phyloP scores from a whole-genome alignment of 2,797 vertebrate species.

The Galago senegalensis region DNA sequence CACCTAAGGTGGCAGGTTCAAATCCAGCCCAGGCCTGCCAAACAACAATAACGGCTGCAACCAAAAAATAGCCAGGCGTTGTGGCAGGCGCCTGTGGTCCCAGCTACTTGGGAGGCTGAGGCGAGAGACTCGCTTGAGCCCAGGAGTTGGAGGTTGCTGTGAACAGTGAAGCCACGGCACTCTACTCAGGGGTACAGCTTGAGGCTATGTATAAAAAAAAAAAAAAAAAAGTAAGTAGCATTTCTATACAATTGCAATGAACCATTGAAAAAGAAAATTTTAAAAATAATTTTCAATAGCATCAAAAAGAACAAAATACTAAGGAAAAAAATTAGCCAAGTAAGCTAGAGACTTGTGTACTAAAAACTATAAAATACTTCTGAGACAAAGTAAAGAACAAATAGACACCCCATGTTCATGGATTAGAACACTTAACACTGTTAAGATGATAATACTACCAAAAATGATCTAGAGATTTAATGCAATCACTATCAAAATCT shows the following conservation, averaged over 20 bases:
- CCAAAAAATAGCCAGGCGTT: too few relatives aligned
- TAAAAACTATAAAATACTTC: not conserved
- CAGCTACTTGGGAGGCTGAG: too few relatives aligned
- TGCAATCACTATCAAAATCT: not conserved
- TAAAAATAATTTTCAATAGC: not conserved
- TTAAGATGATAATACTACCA: not conserved
- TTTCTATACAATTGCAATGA: not conserved
- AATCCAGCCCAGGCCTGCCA: too few relatives aligned
- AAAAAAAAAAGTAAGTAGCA: not conserved
- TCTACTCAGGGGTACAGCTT: too few relatives aligned
- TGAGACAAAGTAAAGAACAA: too few relatives aligned
- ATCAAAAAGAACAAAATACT: not conserved
- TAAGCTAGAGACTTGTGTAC: not conserved
- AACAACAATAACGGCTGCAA: too few relatives aligned
- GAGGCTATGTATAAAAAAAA: too few relatives aligned
- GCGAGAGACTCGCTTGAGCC: too few relatives aligned
- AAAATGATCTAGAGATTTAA: not conserved
- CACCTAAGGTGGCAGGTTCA: too few relatives aligned
- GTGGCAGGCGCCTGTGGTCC: too few relatives aligned
- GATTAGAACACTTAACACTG: not conserved
- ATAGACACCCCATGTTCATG: not conserved
- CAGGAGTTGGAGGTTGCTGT: too few relatives aligned
- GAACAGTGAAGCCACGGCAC: too few relatives aligned
- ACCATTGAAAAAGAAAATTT: not conserved
- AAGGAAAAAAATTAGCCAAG: not conserved